Evolutionary conservation across 2,888 invertebrate genomes (phyloP), one percentile per base, ranked within the genome.

Genomic region (Gymnosoma rotundatum): DNA sequence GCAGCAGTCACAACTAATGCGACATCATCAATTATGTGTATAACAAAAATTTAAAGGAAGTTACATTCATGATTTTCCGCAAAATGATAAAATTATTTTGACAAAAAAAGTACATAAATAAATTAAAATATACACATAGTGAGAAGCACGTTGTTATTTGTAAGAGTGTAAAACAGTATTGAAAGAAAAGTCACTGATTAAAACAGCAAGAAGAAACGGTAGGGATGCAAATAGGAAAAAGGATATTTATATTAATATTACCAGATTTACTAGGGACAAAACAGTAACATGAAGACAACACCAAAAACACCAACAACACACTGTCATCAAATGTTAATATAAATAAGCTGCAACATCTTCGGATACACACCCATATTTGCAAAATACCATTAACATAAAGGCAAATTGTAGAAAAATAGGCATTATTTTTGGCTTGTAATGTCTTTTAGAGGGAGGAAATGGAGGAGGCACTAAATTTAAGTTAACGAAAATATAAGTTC

Each of bases 161-260:
- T n/a, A 48, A 45, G 7, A 12, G 42, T 42, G 12, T 42, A 56
- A 69, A 66, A 73, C 78, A 12, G 36, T 12, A 12, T 38, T 38
- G 7, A 38, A 10, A 10, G 10, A 38, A 38, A 38, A 38, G 10
- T 38, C 38, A 38, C 72, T 42, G 54, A 18, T 38, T 16, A 36
- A 78, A 50, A 20, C 56, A 52, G 3, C 14, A 10, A 56, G 54
- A 16, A n/a, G 5, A 25, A n/a, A 38, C 8, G 16, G 10, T 25
- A 20, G 21, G n/a, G 42, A 42, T 6, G 48, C 16, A 58, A n/a
- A 48, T 54, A 10, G 52, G 56, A 56, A 83, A n/a, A 74, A 74
- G 60, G 54, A 66, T 70, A 83, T 70, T 83, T 83, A 74, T 74
- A 38, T 83, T 74, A 64, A 70, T 69, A 45, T 63, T 69, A 78